phyloP scores from a whole-genome alignment of 2,888 invertebrate genomes.

The Diplolepis rosae region DNA sequence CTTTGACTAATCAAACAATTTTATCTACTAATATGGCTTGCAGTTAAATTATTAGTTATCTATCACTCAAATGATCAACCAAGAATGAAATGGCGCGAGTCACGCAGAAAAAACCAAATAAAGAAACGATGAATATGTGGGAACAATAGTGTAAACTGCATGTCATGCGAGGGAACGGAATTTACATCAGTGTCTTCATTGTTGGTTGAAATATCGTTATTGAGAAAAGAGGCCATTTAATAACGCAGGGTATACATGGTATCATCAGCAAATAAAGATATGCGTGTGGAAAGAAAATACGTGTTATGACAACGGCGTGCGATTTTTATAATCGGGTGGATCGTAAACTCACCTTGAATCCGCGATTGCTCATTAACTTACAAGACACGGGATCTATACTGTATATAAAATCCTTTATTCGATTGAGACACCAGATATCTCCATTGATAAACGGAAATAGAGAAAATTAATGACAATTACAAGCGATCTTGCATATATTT shows the following conservation, averaged over 20 bases:
- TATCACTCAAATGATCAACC: not conserved
- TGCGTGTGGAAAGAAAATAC: conserved; percentile 17
- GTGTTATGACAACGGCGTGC: not conserved
- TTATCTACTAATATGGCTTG: not conserved
- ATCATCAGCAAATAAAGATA: conserved; percentile 13
- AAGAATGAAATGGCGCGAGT: not conserved
- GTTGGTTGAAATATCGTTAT: conserved; percentile 9
- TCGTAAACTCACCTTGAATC: conserved; percentile 17
- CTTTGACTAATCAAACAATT: not conserved
- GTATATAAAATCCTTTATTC: not conserved
- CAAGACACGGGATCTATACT: not conserved
- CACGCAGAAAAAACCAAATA: not conserved
- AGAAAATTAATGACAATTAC: conserved; percentile 7
- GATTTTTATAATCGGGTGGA: conserved; percentile 10
- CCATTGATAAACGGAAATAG: conserved; percentile 1
- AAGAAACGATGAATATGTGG: conserved; percentile 3
- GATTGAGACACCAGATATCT: not conserved
- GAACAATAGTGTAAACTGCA: not conserved
- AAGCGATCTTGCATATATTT: not conserved
- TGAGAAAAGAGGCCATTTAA: conserved; percentile 25
- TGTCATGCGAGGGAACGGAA: not conserved
- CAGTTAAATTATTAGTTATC: not conserved
- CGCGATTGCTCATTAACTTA: not conserved
- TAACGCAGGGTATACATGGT: not conserved
- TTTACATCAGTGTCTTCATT: not conserved